A percentile compares a stretch with the other conserved stretches of the same genome.
Evolutionary conservation across 2,797 vertebrate genomes (phyloP).

Genomic region (Nyctibius grandis): DNA sequence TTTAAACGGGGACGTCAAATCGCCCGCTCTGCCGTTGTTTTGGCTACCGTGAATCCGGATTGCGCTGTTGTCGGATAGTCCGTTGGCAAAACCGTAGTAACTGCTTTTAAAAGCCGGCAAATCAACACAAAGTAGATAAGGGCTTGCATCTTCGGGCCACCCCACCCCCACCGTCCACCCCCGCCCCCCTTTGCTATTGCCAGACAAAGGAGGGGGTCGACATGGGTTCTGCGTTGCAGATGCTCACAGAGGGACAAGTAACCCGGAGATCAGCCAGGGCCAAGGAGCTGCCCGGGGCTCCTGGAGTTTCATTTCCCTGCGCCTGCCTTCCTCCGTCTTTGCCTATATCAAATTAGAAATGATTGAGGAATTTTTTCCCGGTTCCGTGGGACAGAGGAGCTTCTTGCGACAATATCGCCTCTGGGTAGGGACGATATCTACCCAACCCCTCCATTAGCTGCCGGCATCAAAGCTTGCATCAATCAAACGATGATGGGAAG

Average conservation of each 20-base stretch:
- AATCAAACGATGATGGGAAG: neutral
- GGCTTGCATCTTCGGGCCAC: neutral
- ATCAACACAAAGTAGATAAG: neutral
- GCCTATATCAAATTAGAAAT: neutral
- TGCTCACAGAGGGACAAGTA: neutral
- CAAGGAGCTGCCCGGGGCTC: neutral
- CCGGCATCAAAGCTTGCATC: neutral
- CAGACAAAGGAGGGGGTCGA: conserved; percentile 6
- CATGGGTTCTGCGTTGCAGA: neutral
- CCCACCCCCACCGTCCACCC: neutral
- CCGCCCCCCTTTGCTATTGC: neutral
- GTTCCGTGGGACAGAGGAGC: neutral
- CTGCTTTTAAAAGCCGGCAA: neutral
- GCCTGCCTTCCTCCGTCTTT: neutral
- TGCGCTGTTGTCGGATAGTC: neutral
- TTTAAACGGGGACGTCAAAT: neutral
- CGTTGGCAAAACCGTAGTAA: neutral
- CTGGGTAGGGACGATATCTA: neutral
- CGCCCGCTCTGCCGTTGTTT: neutral
- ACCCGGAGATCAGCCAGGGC: neutral
- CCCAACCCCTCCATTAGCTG: conserved; percentile 2
- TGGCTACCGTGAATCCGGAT: neutral
- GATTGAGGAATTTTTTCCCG: neutral
- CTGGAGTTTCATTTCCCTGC: neutral
- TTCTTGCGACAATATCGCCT: neutral